phyloP scores from a whole-genome alignment of 2,888 invertebrate species.

The Gisinianus flammeolus region DNA sequence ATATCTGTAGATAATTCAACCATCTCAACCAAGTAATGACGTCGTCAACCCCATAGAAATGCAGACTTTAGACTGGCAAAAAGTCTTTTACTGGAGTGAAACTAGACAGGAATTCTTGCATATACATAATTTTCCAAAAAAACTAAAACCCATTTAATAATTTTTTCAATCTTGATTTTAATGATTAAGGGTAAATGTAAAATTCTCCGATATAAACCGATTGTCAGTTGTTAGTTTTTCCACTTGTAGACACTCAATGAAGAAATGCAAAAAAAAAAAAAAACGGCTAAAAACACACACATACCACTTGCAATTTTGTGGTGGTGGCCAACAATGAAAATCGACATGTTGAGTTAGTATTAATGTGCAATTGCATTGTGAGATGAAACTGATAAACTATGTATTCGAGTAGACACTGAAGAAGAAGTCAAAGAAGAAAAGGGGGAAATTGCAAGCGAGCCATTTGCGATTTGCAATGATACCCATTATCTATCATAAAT shows the following conservation, averaged over 20 bases:
- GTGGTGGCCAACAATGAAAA: background rate
- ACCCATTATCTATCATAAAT: background rate
- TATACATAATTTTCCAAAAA: no score
- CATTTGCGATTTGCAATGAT: background rate
- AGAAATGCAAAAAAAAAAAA: background rate
- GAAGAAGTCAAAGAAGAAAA: background rate
- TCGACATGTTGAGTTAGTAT: background rate
- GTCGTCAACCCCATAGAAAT: no score
- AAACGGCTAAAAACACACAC: background rate
- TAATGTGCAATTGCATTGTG: background rate
- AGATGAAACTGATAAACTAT: background rate
- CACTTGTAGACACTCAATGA: background rate
- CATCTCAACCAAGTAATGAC: no score
- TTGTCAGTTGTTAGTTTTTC: background rate
- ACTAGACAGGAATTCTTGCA: no score
- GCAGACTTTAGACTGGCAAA: no score
- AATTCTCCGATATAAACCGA: no score
- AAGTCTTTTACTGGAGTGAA: no score
- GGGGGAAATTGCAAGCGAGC: background rate
- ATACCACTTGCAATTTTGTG: background rate
- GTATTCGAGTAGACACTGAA: background rate
- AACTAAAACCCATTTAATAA: no score
- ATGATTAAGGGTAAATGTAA: no score
- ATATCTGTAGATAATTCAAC: no score
- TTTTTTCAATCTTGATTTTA: no score